Evolutionary conservation across 1,140 invertebrate genomes (phyloP), one percentile per base, ranked within the genome.

Genomic region (Cotesia vestalis): DNA sequence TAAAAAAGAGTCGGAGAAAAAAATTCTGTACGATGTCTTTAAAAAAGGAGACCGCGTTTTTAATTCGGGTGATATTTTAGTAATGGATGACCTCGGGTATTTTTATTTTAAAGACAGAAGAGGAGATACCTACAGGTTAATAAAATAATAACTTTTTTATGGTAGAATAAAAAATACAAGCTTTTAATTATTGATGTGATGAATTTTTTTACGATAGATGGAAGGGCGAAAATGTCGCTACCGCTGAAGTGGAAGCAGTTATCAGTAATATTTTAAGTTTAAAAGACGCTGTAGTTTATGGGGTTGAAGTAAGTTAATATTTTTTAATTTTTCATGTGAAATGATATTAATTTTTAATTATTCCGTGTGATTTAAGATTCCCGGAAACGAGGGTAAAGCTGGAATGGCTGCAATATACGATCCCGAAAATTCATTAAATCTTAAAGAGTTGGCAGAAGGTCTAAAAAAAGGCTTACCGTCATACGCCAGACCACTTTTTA

Each of bases 201-300:
- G 9, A 67, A 14, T 67, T 9, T 35, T 40, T 14, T 57, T 67
- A 53, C 20, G 12, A 34, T 83, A 93, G 97, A 76, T 95, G 93
- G 93, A 91, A 94, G 72, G 97, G 97, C 36, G 98, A 99, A 86
- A 99, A 99, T 83, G 96, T 99, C 0, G 95, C 96, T 0, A 99
- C 98, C 4, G 91, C 92, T n/a, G 97, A 99, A 88, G 96, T 99
- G 0, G 98, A 99, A 88, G 94, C 92, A 35, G 91, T 96, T 1
- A 92, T 99, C 53, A 96, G 93, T 76, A 94, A 94, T 75, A 87
- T 95, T 36, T 87, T 95, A 55, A 90, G 91, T 46, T 79, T 94
- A 4, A 91, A 90, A 75, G 93, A 94, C 81, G 89, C 90, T 51
- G 89, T 91, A 3, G 93, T 94, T 0, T 99, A 96, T 84, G 97